Evolutionary conservation across 2,113 vertebrate genomes (phyloP), one percentile per base, ranked within the genome.

Genomic region (Larimichthys polyactis): DNA sequence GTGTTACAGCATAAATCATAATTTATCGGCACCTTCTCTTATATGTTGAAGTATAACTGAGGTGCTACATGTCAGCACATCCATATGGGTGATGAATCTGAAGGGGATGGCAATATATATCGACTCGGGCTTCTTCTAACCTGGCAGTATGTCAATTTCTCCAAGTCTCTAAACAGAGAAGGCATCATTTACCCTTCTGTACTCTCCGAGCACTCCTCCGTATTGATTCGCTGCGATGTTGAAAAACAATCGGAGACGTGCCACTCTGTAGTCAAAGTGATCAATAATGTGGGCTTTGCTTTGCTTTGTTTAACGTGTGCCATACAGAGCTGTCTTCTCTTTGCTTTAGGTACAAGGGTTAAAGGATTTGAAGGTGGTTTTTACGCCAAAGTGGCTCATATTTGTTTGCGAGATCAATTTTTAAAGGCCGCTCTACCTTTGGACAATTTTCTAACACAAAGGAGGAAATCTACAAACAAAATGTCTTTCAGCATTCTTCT

Each of bases 91-190:
- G 90, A 91, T 91, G 75, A 81, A 91, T 93, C 85, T 72, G 86
- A 81, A 63, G 70, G 69, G 55, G 68, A 75, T 73, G 88, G 83
- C 83, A 58, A 84, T 82, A 84, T 70, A 65, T 11, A 93, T 93
- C 70, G 90, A 94, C 85, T 32, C 58, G 4, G 11, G 66, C 78
- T 75, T 87, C 80, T 74, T 87, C 82, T 71, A 51, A 71, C 79
- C 81, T 83, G 90, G 88, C 92, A 91, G 90, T 44, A 83, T 77
- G 90, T 94, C 92, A 91, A 93, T 94, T 89, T 86, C 22, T n/a
- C 27, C 8, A 15, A 85, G 90, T 89, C 89, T 91, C 82, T 87
- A 81, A 91, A 88, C 74, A 85, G 86, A 89, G 85, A 85, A 90
- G 82, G 87, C 90, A 91, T 92, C 89, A 87, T 93, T 93, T 91